Evolutionary conservation across 2,113 vertebrate species (phyloP), one percentile per base, ranked within the genome.

Genomic region (Falcunculus frontatus): DNA sequence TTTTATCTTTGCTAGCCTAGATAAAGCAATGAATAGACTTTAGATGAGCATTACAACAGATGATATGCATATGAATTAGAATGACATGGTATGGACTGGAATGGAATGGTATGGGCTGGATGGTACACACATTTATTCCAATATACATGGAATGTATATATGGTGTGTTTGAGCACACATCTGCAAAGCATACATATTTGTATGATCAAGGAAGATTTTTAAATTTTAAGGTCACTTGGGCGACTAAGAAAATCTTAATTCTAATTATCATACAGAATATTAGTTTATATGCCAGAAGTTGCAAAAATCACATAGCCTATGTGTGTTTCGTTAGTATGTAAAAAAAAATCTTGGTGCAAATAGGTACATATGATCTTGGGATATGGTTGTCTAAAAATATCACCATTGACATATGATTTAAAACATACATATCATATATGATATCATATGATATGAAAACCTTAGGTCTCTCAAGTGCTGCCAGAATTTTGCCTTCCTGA

Each of bases 291-390:
- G 23, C 11, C 42, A 65, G 30, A 78, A 81, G 60, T 42, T 21
- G 41, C 11, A 72, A 79, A 81, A 83, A 63, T 11, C 29, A 7
- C 0, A 0, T 37, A 32, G 10, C 4, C 11, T 37, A 2, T 12
- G 4, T 33, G 9, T 21, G 8, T 42, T 72, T 81, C 25, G 5
- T 21, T 46, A 33, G 13, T 47, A 22, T 32, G 7, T 33, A 41
- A 75, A 65, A 64, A 64, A 59, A 76, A 33, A 5, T 37, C 22
- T 20, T 37, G 4, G 50, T 68, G 6, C 14, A 59, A 79, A 79
- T 22, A 5, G 11, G 4, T 37, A 25, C 4, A 16, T 57, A 16
- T 72, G 22, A 9, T 60, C 26, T 47, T 65, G 32, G 25, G 17
- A n/a, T 70, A 29, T 3, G 6, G 7, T 21, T 42, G 6, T 18